A percentile compares a stretch with the other conserved stretches of the same genome.
phyloP scores from a whole-genome alignment of 2,113 vertebrate genomes.

The Pomatostomus ruficeps region DNA sequence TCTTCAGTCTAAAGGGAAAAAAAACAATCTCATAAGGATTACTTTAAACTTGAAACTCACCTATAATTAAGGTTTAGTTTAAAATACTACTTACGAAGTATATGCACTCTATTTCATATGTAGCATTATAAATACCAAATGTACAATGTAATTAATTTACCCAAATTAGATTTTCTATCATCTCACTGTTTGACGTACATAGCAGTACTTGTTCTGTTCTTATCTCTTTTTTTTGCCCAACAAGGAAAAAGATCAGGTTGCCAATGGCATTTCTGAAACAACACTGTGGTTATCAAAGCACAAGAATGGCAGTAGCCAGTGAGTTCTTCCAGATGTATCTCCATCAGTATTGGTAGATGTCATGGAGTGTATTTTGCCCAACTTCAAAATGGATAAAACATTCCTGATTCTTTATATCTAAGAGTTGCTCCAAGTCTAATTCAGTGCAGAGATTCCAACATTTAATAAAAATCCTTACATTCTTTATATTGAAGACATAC shows the following conservation, averaged over 20 bases:
- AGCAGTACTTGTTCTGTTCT: neutral
- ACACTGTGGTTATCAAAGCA: neutral
- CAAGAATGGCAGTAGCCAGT: neutral
- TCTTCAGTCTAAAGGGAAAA: conserved; percentile 87
- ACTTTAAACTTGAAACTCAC: neutral
- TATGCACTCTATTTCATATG: neutral
- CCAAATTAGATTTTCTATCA: neutral
- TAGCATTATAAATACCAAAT: neutral
- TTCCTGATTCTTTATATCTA: neutral
- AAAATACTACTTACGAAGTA: neutral
- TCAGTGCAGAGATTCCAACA: neutral
- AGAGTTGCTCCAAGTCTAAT: neutral
- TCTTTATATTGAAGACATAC: neutral
- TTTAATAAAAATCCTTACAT: neutral
- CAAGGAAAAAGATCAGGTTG: neutral
- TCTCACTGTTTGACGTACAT: neutral
- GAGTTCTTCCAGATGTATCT: neutral
- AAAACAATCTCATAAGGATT: neutral
- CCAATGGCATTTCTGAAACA: neutral
- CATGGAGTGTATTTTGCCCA: neutral
- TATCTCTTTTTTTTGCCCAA: neutral
- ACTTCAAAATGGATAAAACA: neutral
- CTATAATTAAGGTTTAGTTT: neutral
- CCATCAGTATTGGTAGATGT: neutral
- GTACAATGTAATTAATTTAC: neutral